These are phyloP conservation scores for Argyresthia albistria DNA, from an alignment of 2,888 invertebrate genomes.

Conservation along the genomic window DNA sequence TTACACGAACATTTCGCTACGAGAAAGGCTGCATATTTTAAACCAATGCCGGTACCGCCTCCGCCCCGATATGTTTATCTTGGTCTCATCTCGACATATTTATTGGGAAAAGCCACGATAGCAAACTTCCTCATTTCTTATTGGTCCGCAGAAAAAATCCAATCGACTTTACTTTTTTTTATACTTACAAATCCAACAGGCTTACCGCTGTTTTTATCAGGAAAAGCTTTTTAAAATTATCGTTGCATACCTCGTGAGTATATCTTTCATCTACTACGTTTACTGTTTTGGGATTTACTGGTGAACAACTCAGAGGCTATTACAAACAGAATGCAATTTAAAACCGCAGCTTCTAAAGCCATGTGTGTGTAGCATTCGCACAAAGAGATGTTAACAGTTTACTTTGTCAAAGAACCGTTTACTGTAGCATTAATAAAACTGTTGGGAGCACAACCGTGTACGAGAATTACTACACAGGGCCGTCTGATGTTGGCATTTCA, in stretches of 20 bases:
- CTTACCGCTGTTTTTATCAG: neutral
- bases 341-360: too few species aligned
- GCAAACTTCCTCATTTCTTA: conserved; percentile 34
- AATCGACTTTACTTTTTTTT: conserved; percentile 26
- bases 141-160: conserved; percentile 40
- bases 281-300: too few species aligned
- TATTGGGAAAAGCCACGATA: conserved; percentile 53
- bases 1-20: conserved; percentile 55
- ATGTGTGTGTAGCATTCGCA: neutral
- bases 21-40: conserved; percentile 61
- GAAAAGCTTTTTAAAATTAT: too few species aligned
- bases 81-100: conserved; percentile 63
- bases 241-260: too few species aligned
- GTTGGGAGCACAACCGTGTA: conserved; percentile 18
- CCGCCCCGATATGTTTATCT: conserved; percentile 57
- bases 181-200: neutral
- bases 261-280: too few species aligned
- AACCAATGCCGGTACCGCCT: conserved; percentile 34
- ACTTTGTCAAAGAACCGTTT: conserved; percentile 23
- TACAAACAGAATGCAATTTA: too few species aligned
- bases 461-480: conserved; percentile 24
- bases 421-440: conserved; percentile 40
- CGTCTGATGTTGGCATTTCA: conserved; percentile 65
- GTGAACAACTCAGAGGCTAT: too few species aligned
- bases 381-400: conserved; percentile 7